phyloP scores from a whole-genome alignment of 2,888 invertebrate genomes.

The Melanotus villosus region DNA sequence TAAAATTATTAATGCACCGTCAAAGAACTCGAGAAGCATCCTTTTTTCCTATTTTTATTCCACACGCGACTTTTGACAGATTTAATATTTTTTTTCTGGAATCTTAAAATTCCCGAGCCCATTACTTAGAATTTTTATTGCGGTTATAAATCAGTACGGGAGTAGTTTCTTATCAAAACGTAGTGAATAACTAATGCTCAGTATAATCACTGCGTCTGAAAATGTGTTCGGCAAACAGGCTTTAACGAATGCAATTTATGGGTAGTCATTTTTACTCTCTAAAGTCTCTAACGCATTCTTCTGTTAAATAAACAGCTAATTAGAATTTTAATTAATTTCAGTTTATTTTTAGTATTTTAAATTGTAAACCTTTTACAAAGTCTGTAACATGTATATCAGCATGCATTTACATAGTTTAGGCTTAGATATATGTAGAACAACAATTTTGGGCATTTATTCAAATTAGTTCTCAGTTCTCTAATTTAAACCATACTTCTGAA shows the following conservation, averaged over 20 bases:
- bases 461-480: too few relatives aligned
- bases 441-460: too few relatives aligned
- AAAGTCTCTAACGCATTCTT: too few relatives aligned
- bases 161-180: slow-evolving; percentile 1
- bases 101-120: background rate
- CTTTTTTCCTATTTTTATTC: slow-evolving; percentile 46
- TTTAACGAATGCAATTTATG: background rate
- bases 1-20: slow-evolving; percentile 50
- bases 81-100: slow-evolving; percentile 25
- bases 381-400: too few relatives aligned
- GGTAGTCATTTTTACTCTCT: too few relatives aligned
- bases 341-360: too few relatives aligned
- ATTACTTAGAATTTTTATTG: slow-evolving; percentile 1
- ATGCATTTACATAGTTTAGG: too few relatives aligned
- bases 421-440: too few relatives aligned
- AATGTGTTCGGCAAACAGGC: background rate
- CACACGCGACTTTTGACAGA: slow-evolving; percentile 43
- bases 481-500: too few relatives aligned
- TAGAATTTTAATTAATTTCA: too few relatives aligned
- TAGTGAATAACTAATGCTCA: background rate
- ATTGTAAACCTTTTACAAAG: too few relatives aligned
- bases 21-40: slow-evolving; percentile 44
- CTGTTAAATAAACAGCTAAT: too few relatives aligned
- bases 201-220: background rate
- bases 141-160: background rate